Conservation (phyloP, 1,140 invertebrate genomes). For the Pollicipes pollicipes region DNA sequence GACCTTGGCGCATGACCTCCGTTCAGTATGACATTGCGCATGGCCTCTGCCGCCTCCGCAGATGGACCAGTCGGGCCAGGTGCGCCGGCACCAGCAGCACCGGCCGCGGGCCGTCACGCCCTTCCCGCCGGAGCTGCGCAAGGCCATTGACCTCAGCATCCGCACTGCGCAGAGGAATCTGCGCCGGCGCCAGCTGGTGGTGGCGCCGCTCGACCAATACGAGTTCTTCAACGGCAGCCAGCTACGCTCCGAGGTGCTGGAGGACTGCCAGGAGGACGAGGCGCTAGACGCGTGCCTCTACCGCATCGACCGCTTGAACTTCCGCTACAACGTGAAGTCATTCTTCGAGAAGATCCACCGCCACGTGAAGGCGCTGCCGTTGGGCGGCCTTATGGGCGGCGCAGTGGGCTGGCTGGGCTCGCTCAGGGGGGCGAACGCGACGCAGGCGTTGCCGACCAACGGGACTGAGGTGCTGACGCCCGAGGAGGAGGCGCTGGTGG, state of each 20-base stretch:
- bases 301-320: neutral
- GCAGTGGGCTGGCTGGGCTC: neutral
- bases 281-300: neutral
- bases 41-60: neutral
- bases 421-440: neutral
- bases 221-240: slow-evolving; percentile 19
- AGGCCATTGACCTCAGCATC: slow-evolving; percentile 18
- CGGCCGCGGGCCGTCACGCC: neutral
- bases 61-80: neutral
- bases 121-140: neutral
- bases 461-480: neutral
- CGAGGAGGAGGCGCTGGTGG: neutral
- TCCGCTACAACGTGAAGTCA: neutral
- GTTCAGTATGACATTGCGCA: too few species aligned
- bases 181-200: slow-evolving; percentile 7
- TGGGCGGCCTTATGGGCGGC: neutral
- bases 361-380: neutral
- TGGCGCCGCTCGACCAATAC: slow-evolving; percentile 20
- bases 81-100: neutral
- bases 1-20: too few species aligned
- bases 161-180: slow-evolving; percentile 17
- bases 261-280: neutral
- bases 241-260: neutral
- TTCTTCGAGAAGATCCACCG: neutral
- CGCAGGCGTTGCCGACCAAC: neutral